phyloP scores from a whole-genome alignment of 2,888 invertebrate genomes.

The Linyphia triangularis region DNA sequence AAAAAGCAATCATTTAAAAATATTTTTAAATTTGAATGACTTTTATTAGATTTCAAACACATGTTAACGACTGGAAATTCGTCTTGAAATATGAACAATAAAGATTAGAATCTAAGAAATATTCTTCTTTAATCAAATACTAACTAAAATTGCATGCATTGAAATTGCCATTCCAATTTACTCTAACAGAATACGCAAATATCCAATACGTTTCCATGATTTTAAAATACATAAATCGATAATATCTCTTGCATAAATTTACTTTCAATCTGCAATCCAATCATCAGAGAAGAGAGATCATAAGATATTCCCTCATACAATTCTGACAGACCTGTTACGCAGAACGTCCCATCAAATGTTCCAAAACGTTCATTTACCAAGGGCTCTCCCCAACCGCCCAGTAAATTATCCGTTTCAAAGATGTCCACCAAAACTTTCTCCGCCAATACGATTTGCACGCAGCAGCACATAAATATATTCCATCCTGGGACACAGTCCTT shows the following conservation, averaged over 20 bases:
- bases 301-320: background rate
- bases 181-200: background rate
- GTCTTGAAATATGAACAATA: too few species aligned
- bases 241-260: background rate
- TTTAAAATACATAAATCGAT: background rate
- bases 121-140: too few species aligned
- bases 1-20: too few species aligned
- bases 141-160: too few species aligned
- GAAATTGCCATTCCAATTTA: too few species aligned
- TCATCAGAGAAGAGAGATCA: background rate
- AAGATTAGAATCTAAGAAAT: too few species aligned
- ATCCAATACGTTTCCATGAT: background rate
- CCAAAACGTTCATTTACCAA: constrained; percentile 25
- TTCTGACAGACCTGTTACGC: background rate
- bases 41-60: too few species aligned
- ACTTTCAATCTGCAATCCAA: background rate
- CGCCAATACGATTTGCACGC: background rate
- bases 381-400: background rate
- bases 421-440: constrained; percentile 7
- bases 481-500: constrained; percentile 5
- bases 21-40: too few species aligned
- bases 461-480: constrained; percentile 13
- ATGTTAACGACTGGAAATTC: too few species aligned
- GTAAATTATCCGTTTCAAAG: constrained; percentile 32
- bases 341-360: constrained; percentile 14